phyloP scores from a whole-genome alignment of 1,140 invertebrate genomes.

The Trichonephila inaurata region DNA sequence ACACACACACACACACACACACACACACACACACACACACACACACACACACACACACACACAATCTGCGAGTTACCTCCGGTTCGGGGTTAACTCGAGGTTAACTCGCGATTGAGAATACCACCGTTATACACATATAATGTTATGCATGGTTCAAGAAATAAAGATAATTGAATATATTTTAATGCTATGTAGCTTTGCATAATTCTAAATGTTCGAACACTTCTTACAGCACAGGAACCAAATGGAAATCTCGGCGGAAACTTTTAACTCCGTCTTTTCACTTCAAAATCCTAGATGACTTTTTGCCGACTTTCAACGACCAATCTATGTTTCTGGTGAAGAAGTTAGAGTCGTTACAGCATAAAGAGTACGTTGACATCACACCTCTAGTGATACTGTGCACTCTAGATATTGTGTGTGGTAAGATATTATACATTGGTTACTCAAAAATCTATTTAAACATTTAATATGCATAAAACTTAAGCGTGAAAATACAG shows the following conservation, averaged over 20 bases:
- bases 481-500: no score
- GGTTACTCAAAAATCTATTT: no score
- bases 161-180: no score
- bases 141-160: no score
- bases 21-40: no score
- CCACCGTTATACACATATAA: no score
- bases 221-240: slow-evolving; percentile 84
- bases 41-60: no score
- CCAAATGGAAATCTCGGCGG: slow-evolving; percentile 82
- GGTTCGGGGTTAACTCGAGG: no score
- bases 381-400: slow-evolving; percentile 89
- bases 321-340: slow-evolving; percentile 81
- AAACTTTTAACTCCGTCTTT: slow-evolving; percentile 83
- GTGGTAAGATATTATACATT: slow-evolving; percentile 83
- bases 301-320: slow-evolving; percentile 83
- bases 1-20: no score
- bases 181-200: no score
- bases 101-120: fast-evolving
- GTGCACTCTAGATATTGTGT: slow-evolving; percentile 94
- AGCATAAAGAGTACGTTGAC: slow-evolving; percentile 77
- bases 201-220: not conserved
- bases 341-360: slow-evolving; percentile 77
- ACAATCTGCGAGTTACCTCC: no score
- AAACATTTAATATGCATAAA: no score
- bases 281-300: slow-evolving; percentile 83